Conservation (phyloP, 2,888 invertebrate species). For the Meiosimyza decipiens region DNA sequence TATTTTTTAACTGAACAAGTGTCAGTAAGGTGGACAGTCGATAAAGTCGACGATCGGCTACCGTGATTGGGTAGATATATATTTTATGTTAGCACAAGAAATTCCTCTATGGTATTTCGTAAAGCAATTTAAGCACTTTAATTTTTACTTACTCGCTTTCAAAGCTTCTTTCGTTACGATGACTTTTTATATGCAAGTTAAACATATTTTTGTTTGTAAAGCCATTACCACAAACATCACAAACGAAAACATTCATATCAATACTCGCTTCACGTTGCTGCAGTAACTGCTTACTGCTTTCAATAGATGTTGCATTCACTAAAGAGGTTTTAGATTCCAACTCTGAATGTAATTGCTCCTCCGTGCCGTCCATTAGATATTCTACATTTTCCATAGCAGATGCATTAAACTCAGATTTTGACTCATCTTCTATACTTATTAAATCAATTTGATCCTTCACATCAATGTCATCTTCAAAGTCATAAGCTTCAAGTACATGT, state of each 20-base stretch:
- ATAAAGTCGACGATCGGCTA: too few relatives aligned
- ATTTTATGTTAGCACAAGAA: too few relatives aligned
- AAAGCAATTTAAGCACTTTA: not conserved
- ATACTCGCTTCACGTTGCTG: slow-evolving; percentile 19
- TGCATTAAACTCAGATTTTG: not conserved
- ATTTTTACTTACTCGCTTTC: slow-evolving; percentile 47
- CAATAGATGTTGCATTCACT: not conserved
- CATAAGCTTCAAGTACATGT: slow-evolving; percentile 46
- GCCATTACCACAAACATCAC: slow-evolving; percentile 51
- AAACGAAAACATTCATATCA: slow-evolving; percentile 28
- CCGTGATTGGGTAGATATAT: slow-evolving; percentile 44
- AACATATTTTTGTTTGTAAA: slow-evolving; percentile 46
- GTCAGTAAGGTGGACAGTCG: too few relatives aligned
- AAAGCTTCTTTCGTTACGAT: slow-evolving; percentile 47
- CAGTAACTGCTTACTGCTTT: not conserved
- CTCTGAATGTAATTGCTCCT: slow-evolving; percentile 18
- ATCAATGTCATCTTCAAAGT: not conserved
- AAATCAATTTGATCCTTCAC: not conserved
- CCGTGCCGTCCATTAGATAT: slow-evolving; percentile 24
- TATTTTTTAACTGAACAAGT: too few relatives aligned
- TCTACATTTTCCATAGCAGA: slow-evolving; percentile 24
- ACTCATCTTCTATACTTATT: slow-evolving; percentile 18
- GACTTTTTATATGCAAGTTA: slow-evolving; percentile 52
- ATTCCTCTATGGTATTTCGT: not conserved
- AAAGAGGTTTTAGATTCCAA: not conserved